Evolutionary conservation across 1,140 invertebrate genomes (phyloP), one percentile per base, ranked within the genome.

Genomic region (Tribolium castaneum): DNA sequence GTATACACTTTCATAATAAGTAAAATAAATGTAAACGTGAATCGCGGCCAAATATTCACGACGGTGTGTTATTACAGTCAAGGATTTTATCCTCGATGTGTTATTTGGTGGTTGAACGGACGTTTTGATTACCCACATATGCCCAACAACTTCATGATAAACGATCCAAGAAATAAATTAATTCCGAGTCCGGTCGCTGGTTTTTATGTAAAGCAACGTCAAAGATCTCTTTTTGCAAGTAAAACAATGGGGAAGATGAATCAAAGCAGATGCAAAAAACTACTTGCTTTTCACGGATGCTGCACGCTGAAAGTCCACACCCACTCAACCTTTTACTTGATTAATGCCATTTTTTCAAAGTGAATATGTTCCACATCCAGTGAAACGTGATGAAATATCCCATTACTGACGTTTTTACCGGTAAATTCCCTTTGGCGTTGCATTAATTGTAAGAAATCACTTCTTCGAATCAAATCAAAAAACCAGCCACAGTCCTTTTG

Each of bases 261-360:
- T 59, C 54, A 59, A 25, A 25, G 54, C 54, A n/a, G 22, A 59
- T 45, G 39, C 22, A 30, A 14, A 59, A 59, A 59, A 59, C 54
- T 59, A 25, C 19, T 59, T 59, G 16, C 54, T 56, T 56, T 22
- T n/a, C 54, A 16, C 54, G 6, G 9, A 16, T 7, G 5, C 19
- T 16, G 54, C 7, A 19, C 19, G 9, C 54, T 59, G 54, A 10
- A 10, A 14, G 13, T 22, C 30, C 54, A 14, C 54, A 59, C 54
- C 19, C 54, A 25, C 13, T 19, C 51, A 19, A 19, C 51, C 54
- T 59, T 59, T 59, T 30, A 59, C 54, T 59, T 59, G 54, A 59
- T 59, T 59, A 59, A 59, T 59, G 54, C 19, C n/a, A 59, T 30
- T 59, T 30, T 59, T 59, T 9, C 16, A 19, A 22, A 59, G 19